Conservation (phyloP, 2,797 vertebrate genomes). For the Cuculus canorus region DNA sequence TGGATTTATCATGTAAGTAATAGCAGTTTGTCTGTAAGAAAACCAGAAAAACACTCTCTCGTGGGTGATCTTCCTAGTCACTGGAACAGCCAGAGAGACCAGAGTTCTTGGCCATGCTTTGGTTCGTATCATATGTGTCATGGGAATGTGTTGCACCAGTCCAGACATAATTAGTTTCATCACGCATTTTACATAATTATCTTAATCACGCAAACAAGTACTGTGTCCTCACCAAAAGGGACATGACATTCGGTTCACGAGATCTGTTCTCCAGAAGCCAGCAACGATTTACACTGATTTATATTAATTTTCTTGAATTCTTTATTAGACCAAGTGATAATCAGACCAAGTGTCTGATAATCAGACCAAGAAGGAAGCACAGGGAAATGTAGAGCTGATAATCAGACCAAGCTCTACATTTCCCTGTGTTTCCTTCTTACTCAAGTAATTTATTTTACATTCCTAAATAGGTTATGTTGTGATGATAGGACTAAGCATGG, state of each 20-base stretch:
- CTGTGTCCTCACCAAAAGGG: neutral
- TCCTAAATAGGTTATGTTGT: neutral
- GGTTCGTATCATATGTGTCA: neutral
- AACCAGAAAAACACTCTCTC: neutral
- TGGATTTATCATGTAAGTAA: neutral
- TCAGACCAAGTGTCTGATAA: neutral
- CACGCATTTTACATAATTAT: neutral
- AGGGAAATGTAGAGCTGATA: no score
- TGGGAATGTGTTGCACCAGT: neutral
- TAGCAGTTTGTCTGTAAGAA: neutral
- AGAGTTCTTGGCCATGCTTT: neutral
- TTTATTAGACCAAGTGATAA: no score
- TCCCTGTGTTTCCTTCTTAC: neutral
- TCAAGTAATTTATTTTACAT: neutral
- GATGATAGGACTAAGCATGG: neutral
- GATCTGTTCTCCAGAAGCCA: neutral
- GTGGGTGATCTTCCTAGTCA: neutral
- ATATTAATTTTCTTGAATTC: neutral
- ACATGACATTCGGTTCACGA: neutral
- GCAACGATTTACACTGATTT: neutral
- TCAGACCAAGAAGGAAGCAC: no score
- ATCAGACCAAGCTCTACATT: neutral
- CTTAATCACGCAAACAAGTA: neutral
- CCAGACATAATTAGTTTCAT: neutral
- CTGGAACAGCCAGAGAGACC: neutral